These are phyloP conservation scores for Catagonus wagneri DNA, from an alignment of 2,113 vertebrate species.

Conservation along the genomic window DNA sequence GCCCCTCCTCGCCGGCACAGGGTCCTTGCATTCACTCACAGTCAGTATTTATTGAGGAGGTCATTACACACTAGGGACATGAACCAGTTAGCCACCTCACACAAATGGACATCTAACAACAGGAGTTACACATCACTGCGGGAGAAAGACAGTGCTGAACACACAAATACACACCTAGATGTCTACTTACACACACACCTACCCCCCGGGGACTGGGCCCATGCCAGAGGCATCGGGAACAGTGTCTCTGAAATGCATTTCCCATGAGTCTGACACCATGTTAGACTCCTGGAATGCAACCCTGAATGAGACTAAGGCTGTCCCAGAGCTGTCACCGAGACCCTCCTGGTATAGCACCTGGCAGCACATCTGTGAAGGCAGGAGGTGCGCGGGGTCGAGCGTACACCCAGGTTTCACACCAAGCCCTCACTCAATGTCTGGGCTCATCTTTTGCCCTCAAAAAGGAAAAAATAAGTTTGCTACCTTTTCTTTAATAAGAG, in stretches of 20 bases:
- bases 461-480: not conserved
- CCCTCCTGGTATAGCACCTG: not conserved
- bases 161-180: not conserved
- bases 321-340: not conserved
- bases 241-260: not conserved
- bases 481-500: not conserved
- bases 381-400: not conserved
- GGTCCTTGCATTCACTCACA: not conserved
- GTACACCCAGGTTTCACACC: not conserved
- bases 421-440: not conserved
- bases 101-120: not conserved
- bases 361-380: not conserved
- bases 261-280: not conserved
- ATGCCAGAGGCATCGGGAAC: not conserved
- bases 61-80: not conserved
- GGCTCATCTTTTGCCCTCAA: slow-evolving; percentile 12
- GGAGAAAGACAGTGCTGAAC: not conserved
- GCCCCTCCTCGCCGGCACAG: not conserved
- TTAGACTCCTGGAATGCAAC: not conserved
- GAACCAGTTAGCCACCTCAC: not conserved
- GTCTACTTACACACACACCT: not conserved
- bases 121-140: not conserved
- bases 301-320: not conserved
- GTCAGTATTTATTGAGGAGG: not conserved
- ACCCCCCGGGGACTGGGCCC: not conserved